Percentiles rank a stretch among this genome's conserved stretches.
These are phyloP conservation scores for Myocastor coypus DNA, from an alignment of 2,113 vertebrate species.

Conservation along the genomic window DNA sequence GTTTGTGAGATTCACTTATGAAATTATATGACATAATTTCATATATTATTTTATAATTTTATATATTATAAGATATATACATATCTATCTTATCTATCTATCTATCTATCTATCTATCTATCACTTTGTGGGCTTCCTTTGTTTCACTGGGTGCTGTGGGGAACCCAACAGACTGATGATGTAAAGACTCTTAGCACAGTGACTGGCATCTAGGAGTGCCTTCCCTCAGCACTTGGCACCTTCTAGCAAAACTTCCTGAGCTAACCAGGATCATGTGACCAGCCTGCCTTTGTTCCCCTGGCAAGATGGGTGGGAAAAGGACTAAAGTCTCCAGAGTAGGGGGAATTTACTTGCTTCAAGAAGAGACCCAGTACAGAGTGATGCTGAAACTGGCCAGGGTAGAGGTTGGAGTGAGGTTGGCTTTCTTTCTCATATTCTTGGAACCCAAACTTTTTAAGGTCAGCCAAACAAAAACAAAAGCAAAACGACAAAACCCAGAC, in stretches of 20 bases:
- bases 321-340: not conserved
- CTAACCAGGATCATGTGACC: not conserved
- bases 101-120: too few relatives aligned
- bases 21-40: too few relatives aligned
- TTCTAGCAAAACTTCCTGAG: not conserved
- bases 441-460: not conserved
- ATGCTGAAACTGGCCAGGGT: not conserved
- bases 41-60: too few relatives aligned
- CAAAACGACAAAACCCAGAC: not conserved
- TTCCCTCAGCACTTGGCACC: not conserved
- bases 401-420: accelerated
- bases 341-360: too few relatives aligned
- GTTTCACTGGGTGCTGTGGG: not conserved
- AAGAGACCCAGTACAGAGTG: not conserved
- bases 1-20: not conserved
- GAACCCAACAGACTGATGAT: accelerated
- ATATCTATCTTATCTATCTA: too few relatives aligned
- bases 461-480: not conserved
- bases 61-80: too few relatives aligned
- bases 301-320: not conserved
- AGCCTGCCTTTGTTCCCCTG: not conserved
- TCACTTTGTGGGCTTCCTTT: too few relatives aligned
- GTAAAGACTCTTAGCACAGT: not conserved
- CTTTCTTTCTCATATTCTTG: not conserved
- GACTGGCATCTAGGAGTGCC: accelerated